Evolutionary conservation across 2,888 invertebrate species (phyloP), one percentile per base, ranked within the genome.

Genomic region (Heterodera filipjevi): DNA sequence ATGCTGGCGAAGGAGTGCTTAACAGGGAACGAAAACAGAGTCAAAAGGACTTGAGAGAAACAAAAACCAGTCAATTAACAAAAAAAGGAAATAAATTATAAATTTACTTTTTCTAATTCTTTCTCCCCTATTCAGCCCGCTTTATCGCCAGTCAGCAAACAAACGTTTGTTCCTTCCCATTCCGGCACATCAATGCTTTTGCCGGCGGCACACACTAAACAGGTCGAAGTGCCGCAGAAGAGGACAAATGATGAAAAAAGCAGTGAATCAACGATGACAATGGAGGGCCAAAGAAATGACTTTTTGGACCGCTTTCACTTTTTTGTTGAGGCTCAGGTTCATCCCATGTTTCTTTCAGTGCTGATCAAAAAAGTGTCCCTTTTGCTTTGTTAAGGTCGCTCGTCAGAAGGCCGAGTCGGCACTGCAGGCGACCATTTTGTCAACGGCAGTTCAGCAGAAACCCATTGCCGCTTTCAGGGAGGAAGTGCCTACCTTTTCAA

Each of bases 371-470:
- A 14, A 71, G 8, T 27, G 59, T n/a, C 22, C 6, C 10, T 1
- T 27, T 32, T 75, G 39, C 46, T 5, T 64, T 10, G 59, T 59
- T 59, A 59, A 75, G 75, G 64, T 75, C 59, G 64, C 64, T 8
- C 66, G 75, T 22, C 75, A 75, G 59, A 75, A 75, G 46, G 66
- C 75, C 30, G 75, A 75, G 32, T 75, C 75, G 19, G 75, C 59
- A n/a, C 64, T 75, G 30, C 75, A 75, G 32, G 75, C 75, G 46
- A 75, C 75, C 32, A 75, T 75, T 75, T 10, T 75, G 30, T 32
- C 75, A 53, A 68, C 75, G 44, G 64, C 64, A 10, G 64, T 75
- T 64, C 68, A 66, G 16, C 75, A 75, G 59, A 49, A 66, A 66
- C 66, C 12, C 30, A 10, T 22, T 3, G 19, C 12, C 33, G n/a